Base-by-base conservation (phyloP, 2,888 invertebrate species). In the Epinotia nisella region DNA sequence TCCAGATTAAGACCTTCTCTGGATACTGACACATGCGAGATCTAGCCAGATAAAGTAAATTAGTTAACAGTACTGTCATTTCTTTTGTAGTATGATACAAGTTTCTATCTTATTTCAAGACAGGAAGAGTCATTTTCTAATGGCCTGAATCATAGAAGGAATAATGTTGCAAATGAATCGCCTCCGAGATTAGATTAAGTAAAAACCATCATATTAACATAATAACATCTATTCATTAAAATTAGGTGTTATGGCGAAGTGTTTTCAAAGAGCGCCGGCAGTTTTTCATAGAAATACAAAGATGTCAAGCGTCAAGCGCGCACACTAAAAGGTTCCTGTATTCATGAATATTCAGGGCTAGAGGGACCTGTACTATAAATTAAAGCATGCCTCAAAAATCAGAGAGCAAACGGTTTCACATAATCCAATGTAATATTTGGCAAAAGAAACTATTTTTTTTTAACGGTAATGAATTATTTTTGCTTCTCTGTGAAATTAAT, bases 221-320 rank as follows among this genome's bases (percentile, higher is more conserved):
- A 68, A 73, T 73, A 73, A 41, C 51, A 73, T 73, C 73, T 68
- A 49, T 73, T 73, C 41, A 73, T 73, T 73, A 73, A 69, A 73
- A 69, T 53, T 64, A 56, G 67, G 51, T 68, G 61, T 67, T 56
- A 59, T 41, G 41, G 69, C 62, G 58, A 24, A 35, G 51, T 64
- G 17, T 29, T 56, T 45, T 29, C 59, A 73, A 72, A 73, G 58
- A 41, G n/a, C 39, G 29, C 64, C 64, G 73, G 24, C 39, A 3
- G 17, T 62, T 58, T 62, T 64, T 69, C 39, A 21, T 55, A 3
- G 19, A 11, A n/a, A n/a, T 15, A 3, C 41, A 19, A 10, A n/a
- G 17, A 61, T 35, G 66, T 19, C 19, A 66, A 66, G 56, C n/a
- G 56, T 10, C 58, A 65, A 4, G n/a, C 19, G 19, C 3, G n/a